Percentiles rank a stretch among this genome's conserved stretches.
These are phyloP conservation scores for Oscheius sp. DNA, from an alignment of 2,888 invertebrate species.

Conservation along the genomic window DNA sequence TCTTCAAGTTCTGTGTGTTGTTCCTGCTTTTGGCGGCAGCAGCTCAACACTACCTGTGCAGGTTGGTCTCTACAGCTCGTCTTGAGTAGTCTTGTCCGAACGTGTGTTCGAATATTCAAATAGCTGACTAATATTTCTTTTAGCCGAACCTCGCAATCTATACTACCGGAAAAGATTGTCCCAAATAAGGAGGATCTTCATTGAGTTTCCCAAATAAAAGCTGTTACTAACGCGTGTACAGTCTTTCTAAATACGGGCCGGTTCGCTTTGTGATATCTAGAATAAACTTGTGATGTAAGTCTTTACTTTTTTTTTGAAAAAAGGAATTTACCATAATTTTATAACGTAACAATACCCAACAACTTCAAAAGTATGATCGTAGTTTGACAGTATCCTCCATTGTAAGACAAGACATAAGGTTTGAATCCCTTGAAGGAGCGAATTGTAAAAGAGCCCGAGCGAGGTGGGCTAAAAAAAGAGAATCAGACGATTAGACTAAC, in stretches of 20 bases:
- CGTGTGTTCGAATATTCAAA: not conserved
- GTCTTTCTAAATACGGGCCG: constrained; percentile 1
- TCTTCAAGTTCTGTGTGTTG: constrained; percentile 72
- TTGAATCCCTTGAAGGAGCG: not conserved
- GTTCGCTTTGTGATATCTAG: too few relatives aligned
- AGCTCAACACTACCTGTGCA: constrained; percentile 58
- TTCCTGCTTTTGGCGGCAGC: constrained; percentile 71
- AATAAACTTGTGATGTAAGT: not conserved
- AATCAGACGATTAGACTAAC: not conserved
- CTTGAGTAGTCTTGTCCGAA: not conserved
- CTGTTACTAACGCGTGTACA: too few relatives aligned
- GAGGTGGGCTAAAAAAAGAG: not conserved
- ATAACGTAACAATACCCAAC: not conserved
- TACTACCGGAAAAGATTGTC: constrained; percentile 1
- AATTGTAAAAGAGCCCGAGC: not conserved
- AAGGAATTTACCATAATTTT: not conserved
- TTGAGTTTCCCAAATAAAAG: too few relatives aligned
- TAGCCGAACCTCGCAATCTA: constrained; percentile 2
- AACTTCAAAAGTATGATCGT: not conserved
- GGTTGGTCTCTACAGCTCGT: constrained; percentile 32
- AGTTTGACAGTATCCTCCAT: not conserved
- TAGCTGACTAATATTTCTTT: not conserved
- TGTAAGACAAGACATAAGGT: not conserved
- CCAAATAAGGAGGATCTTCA: not conserved
- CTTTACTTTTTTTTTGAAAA: not conserved